Conservation (phyloP, 2,113 vertebrate genomes). For the Hyaena hyaena region DNA sequence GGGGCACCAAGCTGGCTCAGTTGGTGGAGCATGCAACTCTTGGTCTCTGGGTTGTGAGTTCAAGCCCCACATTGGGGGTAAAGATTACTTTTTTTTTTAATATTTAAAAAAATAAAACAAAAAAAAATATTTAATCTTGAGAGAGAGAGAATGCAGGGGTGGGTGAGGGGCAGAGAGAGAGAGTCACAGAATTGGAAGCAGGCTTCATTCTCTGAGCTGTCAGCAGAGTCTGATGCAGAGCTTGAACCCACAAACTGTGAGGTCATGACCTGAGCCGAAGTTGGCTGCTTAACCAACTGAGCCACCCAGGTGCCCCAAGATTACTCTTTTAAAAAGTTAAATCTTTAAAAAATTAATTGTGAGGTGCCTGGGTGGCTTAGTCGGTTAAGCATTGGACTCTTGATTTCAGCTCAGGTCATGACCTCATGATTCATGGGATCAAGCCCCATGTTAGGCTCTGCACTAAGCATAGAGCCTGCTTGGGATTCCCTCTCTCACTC, state of each 20-base stretch:
- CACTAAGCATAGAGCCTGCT: not conserved
- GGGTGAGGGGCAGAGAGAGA: too few relatives aligned
- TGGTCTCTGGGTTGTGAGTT: not conserved
- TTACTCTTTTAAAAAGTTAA: not conserved
- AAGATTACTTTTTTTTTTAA: not conserved
- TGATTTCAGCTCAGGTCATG: not conserved
- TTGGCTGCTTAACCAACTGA: too few relatives aligned
- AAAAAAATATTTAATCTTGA: too few relatives aligned
- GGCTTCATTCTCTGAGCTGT: too few relatives aligned
- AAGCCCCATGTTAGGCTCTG: not conserved
- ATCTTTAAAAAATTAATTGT: too few relatives aligned
- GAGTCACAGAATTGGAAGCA: too few relatives aligned
- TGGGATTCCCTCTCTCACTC: not conserved
- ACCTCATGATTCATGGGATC: not conserved
- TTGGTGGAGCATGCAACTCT: not conserved
- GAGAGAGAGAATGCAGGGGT: too few relatives aligned
- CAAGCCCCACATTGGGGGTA: not conserved
- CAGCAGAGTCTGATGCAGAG: too few relatives aligned
- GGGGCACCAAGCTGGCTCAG: not conserved
- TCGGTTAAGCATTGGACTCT: not conserved
- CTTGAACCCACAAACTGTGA: too few relatives aligned
- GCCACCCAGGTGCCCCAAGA: too few relatives aligned
- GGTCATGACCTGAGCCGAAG: too few relatives aligned
- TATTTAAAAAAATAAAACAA: too few relatives aligned
- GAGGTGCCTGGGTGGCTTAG: not conserved